phyloP scores from a whole-genome alignment of 2,797 vertebrate species.

The Hydrolagus colliei region DNA sequence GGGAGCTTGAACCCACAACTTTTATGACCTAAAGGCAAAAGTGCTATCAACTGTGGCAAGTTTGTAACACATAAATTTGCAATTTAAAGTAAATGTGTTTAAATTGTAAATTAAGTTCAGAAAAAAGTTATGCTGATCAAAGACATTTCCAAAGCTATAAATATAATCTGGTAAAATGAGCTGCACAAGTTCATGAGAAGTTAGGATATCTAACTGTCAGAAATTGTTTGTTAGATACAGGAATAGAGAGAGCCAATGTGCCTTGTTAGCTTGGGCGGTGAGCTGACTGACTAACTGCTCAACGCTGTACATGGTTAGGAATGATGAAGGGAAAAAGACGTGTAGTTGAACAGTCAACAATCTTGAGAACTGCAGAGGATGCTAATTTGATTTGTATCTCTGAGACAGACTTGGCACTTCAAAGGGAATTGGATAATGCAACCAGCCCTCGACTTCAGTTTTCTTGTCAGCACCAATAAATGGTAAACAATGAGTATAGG shows the following conservation, averaged over 20 bases:
- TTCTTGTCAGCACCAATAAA: background rate
- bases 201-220: background rate
- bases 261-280: background rate
- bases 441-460: background rate
- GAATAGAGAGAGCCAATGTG: conserved; percentile 2
- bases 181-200: background rate
- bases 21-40: no score
- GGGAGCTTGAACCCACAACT: no score
- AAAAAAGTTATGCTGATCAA: no score
- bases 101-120: no score
- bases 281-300: background rate
- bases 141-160: no score
- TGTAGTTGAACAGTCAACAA: background rate
- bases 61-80: no score
- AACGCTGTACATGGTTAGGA: no score
- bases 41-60: no score
- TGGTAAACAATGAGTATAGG: background rate
- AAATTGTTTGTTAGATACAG: background rate
- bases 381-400: conserved; percentile 20
- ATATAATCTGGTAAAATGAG: background rate
- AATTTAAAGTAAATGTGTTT: no score
- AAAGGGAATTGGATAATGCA: background rate
- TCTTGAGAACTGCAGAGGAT: background rate
- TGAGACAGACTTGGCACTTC: background rate
- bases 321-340: background rate